phyloP scores from a whole-genome alignment of 2,113 vertebrate species.

The Stigmatopora argus region DNA sequence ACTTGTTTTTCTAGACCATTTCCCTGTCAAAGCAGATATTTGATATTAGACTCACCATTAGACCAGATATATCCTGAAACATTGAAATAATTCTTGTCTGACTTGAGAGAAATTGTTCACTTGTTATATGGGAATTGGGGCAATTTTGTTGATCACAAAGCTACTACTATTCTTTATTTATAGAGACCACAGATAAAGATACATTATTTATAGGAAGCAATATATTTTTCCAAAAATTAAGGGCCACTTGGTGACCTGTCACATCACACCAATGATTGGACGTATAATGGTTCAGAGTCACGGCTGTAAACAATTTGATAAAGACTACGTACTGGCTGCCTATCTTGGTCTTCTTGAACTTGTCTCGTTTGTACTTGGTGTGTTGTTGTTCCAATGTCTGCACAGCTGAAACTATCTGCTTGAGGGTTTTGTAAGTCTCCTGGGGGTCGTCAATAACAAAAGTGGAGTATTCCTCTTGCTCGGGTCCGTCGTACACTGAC shows the following conservation, averaged over 20 bases:
- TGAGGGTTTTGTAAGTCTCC: slow-evolving; percentile 93
- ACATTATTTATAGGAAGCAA: too few species aligned
- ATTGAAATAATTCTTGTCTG: too few species aligned
- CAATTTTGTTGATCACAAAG: too few species aligned
- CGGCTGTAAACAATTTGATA: neutral
- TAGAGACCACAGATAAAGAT: too few species aligned
- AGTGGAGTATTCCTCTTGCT: slow-evolving; percentile 90
- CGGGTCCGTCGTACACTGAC: slow-evolving; percentile 91
- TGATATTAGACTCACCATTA: too few species aligned
- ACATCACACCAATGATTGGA: neutral
- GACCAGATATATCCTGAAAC: too few species aligned
- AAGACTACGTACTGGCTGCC: slow-evolving; percentile 89
- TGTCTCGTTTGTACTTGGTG: slow-evolving; percentile 88
- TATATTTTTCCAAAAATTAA: too few species aligned
- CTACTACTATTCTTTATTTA: too few species aligned
- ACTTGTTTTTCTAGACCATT: neutral
- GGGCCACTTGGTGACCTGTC: neutral
- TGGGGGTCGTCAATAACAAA: slow-evolving; percentile 95
- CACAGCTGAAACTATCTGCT: slow-evolving; percentile 80
- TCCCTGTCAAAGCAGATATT: too few species aligned
- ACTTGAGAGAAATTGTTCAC: too few species aligned
- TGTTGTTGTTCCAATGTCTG: slow-evolving; percentile 87
- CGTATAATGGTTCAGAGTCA: neutral
- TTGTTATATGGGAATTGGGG: too few species aligned
- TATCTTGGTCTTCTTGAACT: slow-evolving; percentile 95